These are phyloP conservation scores for Conops quadrifasciatus DNA, from an alignment of 2,888 invertebrate genomes.

Conservation along the genomic window DNA sequence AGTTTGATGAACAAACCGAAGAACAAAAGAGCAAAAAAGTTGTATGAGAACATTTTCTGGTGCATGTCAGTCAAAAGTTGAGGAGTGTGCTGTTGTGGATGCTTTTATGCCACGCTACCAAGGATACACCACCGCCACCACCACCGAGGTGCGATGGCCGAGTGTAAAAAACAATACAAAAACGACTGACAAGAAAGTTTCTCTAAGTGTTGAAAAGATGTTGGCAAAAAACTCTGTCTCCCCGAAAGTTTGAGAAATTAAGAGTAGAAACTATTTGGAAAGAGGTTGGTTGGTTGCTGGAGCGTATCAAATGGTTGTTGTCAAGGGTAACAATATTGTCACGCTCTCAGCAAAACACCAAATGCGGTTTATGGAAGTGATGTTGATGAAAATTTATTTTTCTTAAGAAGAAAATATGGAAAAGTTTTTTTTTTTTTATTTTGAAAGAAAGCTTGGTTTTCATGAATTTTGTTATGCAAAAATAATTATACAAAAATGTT, in stretches of 20 bases:
- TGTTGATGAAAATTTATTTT: constrained; percentile 1
- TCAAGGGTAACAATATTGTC: constrained; percentile 12
- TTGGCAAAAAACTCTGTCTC: not conserved
- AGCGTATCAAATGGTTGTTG: not conserved
- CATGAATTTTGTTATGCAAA: too few species aligned
- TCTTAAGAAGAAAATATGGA: too few species aligned
- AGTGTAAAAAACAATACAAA: too few species aligned
- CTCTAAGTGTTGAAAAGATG: too few species aligned
- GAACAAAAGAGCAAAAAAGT: constrained; percentile 5
- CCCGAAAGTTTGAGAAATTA: not conserved
- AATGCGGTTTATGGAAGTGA: constrained; percentile 12
- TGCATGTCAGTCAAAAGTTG: not conserved
- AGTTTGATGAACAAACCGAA: constrained; percentile 28
- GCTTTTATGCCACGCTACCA: too few species aligned
- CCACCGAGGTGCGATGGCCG: too few species aligned
- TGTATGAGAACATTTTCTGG: constrained; percentile 1
- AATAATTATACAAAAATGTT: too few species aligned
- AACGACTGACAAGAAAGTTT: too few species aligned
- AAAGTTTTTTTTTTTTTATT: too few species aligned
- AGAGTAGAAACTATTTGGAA: not conserved
- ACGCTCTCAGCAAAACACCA: constrained; percentile 14
- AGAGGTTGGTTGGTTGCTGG: not conserved
- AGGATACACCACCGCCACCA: too few species aligned
- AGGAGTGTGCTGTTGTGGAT: not conserved
- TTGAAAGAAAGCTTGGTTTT: too few species aligned